Evolutionary conservation across 2,888 invertebrate genomes (phyloP).

Genomic region (Myathropa florea): DNA sequence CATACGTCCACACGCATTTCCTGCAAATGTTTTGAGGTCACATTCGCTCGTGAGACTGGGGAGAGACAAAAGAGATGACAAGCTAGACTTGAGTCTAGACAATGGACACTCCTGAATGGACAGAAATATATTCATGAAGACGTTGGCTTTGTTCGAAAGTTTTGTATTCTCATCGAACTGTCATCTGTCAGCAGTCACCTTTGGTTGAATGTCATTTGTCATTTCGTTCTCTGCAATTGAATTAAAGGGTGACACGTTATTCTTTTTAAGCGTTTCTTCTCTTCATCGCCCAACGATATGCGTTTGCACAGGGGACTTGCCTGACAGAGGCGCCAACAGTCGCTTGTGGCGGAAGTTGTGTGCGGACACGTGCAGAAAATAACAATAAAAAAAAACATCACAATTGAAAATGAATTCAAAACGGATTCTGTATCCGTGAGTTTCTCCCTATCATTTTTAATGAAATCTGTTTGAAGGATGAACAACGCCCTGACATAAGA

Average conservation of each 20-base stretch:
- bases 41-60: not conserved
- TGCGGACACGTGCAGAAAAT: slow-evolving; percentile 1
- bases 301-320: not conserved
- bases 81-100: slow-evolving; percentile 64
- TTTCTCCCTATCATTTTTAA: not conserved
- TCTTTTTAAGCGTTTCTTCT: not conserved
- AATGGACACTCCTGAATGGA: slow-evolving; percentile 1
- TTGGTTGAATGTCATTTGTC: slow-evolving; percentile 23
- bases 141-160: not conserved
- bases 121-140: not conserved
- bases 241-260: not conserved
- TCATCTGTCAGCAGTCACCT: slow-evolving; percentile 2
- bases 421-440: not conserved
- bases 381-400: not conserved
- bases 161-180: not conserved
- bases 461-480: not conserved
- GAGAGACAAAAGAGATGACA: slow-evolving; percentile 34
- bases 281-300: not conserved
- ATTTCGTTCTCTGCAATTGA: slow-evolving; percentile 1
- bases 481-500: not conserved
- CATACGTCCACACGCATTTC: not conserved
- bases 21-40: slow-evolving; percentile 51
- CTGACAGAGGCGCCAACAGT: not conserved
- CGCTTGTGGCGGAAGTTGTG: no score
- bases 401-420: slow-evolving; percentile 19